Percentiles rank a stretch among this genome's conserved stretches.
phyloP scores from a whole-genome alignment of 2,888 invertebrate genomes.

The Furcula furcula region DNA sequence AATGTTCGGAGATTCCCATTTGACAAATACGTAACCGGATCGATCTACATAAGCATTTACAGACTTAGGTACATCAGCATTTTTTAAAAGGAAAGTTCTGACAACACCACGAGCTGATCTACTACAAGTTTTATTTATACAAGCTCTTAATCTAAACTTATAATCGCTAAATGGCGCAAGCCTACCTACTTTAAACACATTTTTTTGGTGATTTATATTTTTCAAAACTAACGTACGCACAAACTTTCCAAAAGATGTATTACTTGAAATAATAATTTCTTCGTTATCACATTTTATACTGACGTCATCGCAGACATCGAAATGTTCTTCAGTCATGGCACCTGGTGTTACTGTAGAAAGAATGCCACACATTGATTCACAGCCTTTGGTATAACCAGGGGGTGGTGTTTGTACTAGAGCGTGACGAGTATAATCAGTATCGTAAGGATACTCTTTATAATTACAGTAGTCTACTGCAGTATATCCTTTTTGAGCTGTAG shows the following conservation, averaged over 20 bases:
- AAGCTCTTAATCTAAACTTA: conserved; percentile 60
- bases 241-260: conserved; percentile 44
- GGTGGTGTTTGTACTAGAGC: conserved; percentile 62
- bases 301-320: conserved; percentile 55
- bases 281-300: conserved; percentile 40
- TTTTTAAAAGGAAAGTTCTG: conserved; percentile 47
- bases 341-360: conserved; percentile 51
- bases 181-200: conserved; percentile 46
- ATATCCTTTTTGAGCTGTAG: conserved; percentile 41
- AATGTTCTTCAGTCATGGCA: conserved; percentile 56
- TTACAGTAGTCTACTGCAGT: conserved; percentile 51
- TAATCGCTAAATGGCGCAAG: conserved; percentile 69
- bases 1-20: conserved; percentile 56
- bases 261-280: conserved; percentile 39
- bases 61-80: conserved; percentile 51
- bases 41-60: conserved; percentile 30
- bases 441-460: conserved; percentile 34
- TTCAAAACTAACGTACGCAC: conserved; percentile 47
- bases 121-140: conserved; percentile 51
- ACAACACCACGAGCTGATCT: conserved; percentile 54
- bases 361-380: conserved; percentile 63
- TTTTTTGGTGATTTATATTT: conserved; percentile 42
- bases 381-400: conserved; percentile 51
- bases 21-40: conserved; percentile 43
- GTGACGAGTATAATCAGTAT: conserved; percentile 52